Evolutionary conservation across 2,888 invertebrate genomes (phyloP), one percentile per base, ranked within the genome.

Genomic region (Patella depressa): DNA sequence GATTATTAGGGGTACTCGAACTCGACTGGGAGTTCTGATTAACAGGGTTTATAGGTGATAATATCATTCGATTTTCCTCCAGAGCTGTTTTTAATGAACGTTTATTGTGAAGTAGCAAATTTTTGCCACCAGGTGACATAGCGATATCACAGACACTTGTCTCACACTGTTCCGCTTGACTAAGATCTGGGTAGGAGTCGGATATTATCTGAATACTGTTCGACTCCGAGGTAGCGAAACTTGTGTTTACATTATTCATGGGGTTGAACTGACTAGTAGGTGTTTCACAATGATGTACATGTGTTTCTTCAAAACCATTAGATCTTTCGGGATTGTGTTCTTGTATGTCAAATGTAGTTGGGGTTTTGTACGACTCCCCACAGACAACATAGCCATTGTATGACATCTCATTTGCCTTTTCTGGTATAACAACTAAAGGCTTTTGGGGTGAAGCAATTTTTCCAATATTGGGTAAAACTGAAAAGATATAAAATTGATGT

Each of bases 401-500:
- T 45, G 45, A 45, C 45, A 45, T 45, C 45, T 45, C 45, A 45
- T 45, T 45, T 45, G 45, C 7, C 45, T 45, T 65, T 65, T 65
- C 65, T 19, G 65, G 65, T 9, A 65, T 65, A 65, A 65, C 24
- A 2, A 65, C 24, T 24, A 65, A 65, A 24, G 65, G 65, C 24
- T 65, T 65, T 24, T 65, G 65, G 9, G 65, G 65, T 4, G 65
- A 65, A 19, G 65, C 65, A 12, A 65, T 65, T 65, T 65, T 65
- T 65, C 65, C 65, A 24, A 24, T 19, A 65, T 24, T 19, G 9
- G 65, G 65, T 65, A 65, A 65, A 65, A 65, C 65, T 65, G 65
- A 65, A 65, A 65, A 24, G 24, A 65, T 2, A 65, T 12, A 45
- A 45, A 45, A 45, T 45, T 45, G 45, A 45, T 45, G 45, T 45